Evolutionary conservation across 2,888 invertebrate genomes (phyloP).

Genomic region (Drosophila siamana): DNA sequence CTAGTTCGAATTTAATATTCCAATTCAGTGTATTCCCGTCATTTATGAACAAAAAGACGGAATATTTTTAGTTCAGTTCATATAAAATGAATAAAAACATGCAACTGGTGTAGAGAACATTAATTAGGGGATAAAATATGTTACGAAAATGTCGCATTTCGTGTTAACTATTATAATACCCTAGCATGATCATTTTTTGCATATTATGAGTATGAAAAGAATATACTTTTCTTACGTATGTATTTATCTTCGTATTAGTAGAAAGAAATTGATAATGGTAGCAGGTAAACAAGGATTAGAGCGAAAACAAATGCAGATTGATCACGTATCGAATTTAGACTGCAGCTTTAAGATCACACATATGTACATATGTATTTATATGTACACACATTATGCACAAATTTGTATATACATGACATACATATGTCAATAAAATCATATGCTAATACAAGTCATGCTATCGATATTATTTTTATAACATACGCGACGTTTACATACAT

Average conservation of each 20-base stretch:
- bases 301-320: background rate
- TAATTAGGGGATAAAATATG: background rate
- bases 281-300: background rate
- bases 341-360: slow-evolving; percentile 1
- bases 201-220: background rate
- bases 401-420: background rate
- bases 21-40: background rate
- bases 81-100: background rate
- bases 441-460: background rate
- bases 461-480: background rate
- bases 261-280: background rate
- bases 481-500: slow-evolving; percentile 6
- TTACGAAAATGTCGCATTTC: background rate
- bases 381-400: background rate
- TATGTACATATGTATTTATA: background rate
- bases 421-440: no score
- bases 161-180: background rate
- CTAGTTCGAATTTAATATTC: background rate
- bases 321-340: background rate
- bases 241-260: background rate
- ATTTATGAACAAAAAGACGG: background rate
- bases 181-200: background rate
- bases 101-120: background rate
- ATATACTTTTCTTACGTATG: background rate
- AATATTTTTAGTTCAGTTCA: background rate